Percentiles rank a stretch among this genome's conserved stretches.
phyloP scores from a whole-genome alignment of 23 tunicate genomes.

The Corella eumyota region DNA sequence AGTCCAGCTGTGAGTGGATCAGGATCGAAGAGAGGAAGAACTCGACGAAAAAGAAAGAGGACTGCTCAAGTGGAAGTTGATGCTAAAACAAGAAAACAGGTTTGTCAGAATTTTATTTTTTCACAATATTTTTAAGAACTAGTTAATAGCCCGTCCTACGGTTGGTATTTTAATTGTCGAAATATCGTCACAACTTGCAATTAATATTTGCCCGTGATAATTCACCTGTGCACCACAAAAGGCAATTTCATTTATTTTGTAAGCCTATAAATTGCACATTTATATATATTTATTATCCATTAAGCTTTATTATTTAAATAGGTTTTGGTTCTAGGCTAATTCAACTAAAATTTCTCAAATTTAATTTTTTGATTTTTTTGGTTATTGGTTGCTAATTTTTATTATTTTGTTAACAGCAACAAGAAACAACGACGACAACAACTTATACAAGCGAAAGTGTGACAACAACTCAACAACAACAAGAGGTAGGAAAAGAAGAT shows the following conservation, averaged over 20 bases:
- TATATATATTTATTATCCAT: too few species aligned
- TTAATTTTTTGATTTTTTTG: not conserved
- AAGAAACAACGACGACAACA: too few species aligned
- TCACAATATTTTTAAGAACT: not conserved
- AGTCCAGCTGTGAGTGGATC: constrained; percentile 31
- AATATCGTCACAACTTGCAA: too few species aligned
- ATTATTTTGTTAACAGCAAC: not conserved
- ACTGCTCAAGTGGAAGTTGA: constrained; percentile 13
- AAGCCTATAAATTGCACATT: too few species aligned
- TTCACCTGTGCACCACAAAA: too few species aligned
- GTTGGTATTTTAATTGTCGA: too few species aligned
- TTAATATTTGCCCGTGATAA: too few species aligned
- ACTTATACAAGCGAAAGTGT: too few species aligned
- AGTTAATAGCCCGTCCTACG: too few species aligned
- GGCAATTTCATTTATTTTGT: too few species aligned
- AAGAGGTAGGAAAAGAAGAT: constrained; percentile 51
- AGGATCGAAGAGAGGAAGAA: constrained; percentile 42
- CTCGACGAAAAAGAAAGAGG: constrained; percentile 61
- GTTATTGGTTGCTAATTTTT: not conserved
- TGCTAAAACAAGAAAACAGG: constrained; percentile 22
- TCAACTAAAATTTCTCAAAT: not conserved
- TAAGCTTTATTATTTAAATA: too few species aligned
- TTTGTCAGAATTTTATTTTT: not conserved
- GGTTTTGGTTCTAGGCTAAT: not conserved
- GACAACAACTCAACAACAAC: too few species aligned